phyloP scores from a whole-genome alignment of 2,888 invertebrate species.

The Diplolepis rosae region DNA sequence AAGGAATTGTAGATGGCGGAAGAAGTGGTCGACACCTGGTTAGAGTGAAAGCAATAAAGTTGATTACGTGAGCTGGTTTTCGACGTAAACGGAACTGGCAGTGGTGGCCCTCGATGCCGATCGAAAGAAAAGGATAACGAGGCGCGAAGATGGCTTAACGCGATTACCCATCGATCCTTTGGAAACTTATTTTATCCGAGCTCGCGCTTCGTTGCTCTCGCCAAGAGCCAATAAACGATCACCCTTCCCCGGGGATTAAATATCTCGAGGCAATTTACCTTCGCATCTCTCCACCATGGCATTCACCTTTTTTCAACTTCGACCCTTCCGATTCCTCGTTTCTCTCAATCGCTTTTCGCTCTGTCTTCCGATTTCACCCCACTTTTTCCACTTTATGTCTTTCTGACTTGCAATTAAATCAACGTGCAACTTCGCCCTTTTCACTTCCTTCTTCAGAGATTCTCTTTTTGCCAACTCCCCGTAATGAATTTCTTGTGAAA shows the following conservation, averaged over 20 bases:
- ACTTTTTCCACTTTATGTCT: conserved; percentile 36
- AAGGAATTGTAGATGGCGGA: background rate
- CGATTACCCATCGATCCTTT: conserved; percentile 67
- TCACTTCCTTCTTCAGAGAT: conserved; percentile 4
- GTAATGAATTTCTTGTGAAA: background rate
- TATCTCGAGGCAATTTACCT: conserved; percentile 68
- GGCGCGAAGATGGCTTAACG: conserved; percentile 69
- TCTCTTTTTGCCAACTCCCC: background rate
- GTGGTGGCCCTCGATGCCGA: conserved; percentile 35
- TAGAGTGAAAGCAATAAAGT: conserved; percentile 47
- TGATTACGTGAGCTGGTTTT: conserved; percentile 48
- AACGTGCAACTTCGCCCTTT: conserved; percentile 21
- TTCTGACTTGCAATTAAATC: conserved; percentile 36
- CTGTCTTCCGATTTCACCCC: conserved; percentile 34
- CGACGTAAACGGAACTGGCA: conserved; percentile 34
- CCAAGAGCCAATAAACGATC: conserved; percentile 67
- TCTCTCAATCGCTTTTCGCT: conserved; percentile 33
- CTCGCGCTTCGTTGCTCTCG: conserved; percentile 54
- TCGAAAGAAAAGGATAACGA: conserved; percentile 68
- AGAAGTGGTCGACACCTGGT: conserved; percentile 20
- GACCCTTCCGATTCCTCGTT: conserved; percentile 31
- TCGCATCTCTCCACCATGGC: conserved; percentile 42
- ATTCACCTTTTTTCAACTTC: conserved; percentile 29
- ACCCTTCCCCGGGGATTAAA: conserved; percentile 66
- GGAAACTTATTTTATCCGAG: conserved; percentile 54